Percentiles rank a stretch among this genome's conserved stretches.
These are phyloP conservation scores for Sycophaga agraensis DNA, from an alignment of 1,140 invertebrate genomes.

Conservation along the genomic window DNA sequence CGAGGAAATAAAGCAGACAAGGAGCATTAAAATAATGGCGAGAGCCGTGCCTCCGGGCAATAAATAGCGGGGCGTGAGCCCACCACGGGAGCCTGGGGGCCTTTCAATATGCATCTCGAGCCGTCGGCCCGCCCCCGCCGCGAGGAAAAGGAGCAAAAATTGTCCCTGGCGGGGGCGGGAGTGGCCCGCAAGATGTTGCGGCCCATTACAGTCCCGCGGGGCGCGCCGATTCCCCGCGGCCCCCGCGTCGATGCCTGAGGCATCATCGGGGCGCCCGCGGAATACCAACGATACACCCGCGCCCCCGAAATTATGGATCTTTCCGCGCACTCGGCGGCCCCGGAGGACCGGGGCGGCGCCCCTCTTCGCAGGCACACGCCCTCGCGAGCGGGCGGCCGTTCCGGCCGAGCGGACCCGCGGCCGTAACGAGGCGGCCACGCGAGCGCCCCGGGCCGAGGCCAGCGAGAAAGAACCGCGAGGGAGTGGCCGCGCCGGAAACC, in stretches of 20 bases:
- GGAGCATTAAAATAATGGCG: neutral
- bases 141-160: no score
- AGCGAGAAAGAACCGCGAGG: no score
- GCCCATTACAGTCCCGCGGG: constrained; percentile 50
- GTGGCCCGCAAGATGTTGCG: constrained; percentile 53
- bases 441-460: no score
- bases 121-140: neutral
- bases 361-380: no score
- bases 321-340: no score
- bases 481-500: constrained; percentile 46
- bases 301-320: no score
- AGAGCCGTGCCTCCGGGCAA: neutral
- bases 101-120: neutral
- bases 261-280: constrained; percentile 48
- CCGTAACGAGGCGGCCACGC: no score
- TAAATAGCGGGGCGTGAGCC: neutral
- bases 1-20: neutral
- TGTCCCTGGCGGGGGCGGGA: no score
- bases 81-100: neutral
- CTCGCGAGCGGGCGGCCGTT: no score
- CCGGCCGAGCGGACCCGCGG: no score
- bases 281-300: constrained; percentile 46
- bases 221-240: constrained; percentile 34
- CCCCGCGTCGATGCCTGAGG: constrained; percentile 45
- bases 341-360: no score